phyloP scores from a whole-genome alignment of 2,797 vertebrate genomes.

The Cossypha caffra region DNA sequence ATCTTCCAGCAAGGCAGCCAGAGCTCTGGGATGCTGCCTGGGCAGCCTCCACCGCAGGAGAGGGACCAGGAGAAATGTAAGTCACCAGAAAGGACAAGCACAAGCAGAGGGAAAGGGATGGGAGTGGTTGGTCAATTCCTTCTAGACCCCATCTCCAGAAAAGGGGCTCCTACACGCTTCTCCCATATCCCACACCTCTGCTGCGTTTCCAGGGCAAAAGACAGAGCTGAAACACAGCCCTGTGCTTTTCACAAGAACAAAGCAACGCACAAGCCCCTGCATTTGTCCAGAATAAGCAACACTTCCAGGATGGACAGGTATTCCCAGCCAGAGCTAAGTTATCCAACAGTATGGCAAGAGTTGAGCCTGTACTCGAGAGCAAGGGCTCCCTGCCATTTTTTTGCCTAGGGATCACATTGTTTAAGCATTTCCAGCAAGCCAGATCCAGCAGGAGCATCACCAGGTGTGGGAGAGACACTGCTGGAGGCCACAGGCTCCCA shows the following conservation, averaged over 20 bases:
- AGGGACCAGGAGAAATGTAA: not conserved
- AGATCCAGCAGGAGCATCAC: not conserved
- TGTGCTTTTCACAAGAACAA: not conserved
- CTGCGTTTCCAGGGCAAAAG: rapidly evolving
- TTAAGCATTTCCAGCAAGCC: not conserved
- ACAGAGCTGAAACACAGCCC: not conserved
- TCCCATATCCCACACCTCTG: not conserved
- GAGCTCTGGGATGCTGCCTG: not conserved
- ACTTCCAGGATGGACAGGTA: not conserved
- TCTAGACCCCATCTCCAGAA: not conserved
- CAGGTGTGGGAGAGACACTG: too few relatives aligned
- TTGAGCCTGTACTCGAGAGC: not conserved
- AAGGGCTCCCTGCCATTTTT: not conserved
- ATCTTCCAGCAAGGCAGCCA: not conserved
- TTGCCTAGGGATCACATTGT: not conserved
- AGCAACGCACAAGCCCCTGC: not conserved
- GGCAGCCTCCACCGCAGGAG: not conserved
- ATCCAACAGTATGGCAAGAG: not conserved
- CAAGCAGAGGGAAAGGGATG: not conserved
- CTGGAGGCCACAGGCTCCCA: not conserved
- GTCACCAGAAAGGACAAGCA: not conserved
- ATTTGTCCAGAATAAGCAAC: not conserved
- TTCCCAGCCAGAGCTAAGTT: not conserved
- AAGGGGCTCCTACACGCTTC: not conserved
- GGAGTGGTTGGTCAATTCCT: not conserved